These are phyloP conservation scores for Lynx canadensis DNA, from an alignment of 2,113 vertebrate genomes.

Conservation along the genomic window DNA sequence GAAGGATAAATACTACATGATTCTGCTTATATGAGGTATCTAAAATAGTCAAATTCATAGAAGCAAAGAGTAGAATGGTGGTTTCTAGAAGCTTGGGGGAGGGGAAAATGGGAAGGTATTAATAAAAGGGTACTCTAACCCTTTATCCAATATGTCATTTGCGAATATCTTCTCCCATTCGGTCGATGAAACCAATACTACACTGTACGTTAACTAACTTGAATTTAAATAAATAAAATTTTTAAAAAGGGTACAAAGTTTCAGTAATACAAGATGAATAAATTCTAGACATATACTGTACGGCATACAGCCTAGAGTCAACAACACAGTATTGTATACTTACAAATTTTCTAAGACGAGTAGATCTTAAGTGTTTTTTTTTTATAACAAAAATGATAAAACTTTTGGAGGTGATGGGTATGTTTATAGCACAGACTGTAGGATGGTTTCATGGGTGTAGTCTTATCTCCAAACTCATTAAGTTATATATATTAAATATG, in stretches of 20 bases:
- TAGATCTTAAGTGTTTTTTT: background rate
- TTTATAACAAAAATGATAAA: background rate
- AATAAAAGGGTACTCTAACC: background rate
- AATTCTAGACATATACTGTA: background rate
- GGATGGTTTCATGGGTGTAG: background rate
- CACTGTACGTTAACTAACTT: too few relatives aligned
- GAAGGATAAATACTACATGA: background rate
- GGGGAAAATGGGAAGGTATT: background rate
- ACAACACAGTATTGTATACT: background rate
- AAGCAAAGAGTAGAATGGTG: background rate
- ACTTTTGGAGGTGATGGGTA: background rate
- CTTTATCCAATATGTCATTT: too few relatives aligned
- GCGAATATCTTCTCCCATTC: too few relatives aligned
- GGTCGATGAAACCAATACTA: too few relatives aligned
- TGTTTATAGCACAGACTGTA: background rate
- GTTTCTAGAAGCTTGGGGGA: background rate
- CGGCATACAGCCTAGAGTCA: background rate
- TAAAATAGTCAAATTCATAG: background rate
- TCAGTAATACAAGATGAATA: background rate
- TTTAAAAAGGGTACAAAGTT: background rate
- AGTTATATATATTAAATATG: background rate
- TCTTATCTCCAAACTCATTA: background rate
- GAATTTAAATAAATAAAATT: too few relatives aligned
- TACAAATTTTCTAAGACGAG: background rate
- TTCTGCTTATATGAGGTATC: background rate